Percentiles rank a stretch among this genome's conserved stretches.
phyloP scores from a whole-genome alignment of 2,888 invertebrate species.

The Spialia ferax region DNA sequence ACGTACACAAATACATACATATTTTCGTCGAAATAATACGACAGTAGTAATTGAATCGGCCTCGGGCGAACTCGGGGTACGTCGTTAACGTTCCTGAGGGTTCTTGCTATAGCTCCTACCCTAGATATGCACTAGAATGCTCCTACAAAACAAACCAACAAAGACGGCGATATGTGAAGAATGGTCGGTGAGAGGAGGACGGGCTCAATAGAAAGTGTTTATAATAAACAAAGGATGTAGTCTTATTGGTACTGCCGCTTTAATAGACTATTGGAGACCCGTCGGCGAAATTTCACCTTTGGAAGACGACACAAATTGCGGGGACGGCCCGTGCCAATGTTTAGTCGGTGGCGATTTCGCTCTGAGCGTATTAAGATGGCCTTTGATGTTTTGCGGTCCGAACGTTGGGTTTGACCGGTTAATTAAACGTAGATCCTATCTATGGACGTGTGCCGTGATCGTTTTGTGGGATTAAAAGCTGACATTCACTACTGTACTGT shows the following conservation, averaged over 20 bases:
- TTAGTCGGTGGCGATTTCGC: constrained; percentile 74
- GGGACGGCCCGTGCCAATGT: constrained; percentile 69
- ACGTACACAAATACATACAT: constrained; percentile 80
- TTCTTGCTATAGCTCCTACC: constrained; percentile 67
- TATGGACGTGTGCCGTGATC: constrained; percentile 65
- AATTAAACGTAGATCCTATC: constrained; percentile 76
- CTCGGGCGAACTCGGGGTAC: constrained; percentile 80
- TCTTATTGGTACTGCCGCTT: constrained; percentile 80
- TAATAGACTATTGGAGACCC: constrained; percentile 78
- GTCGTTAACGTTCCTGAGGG: constrained; percentile 84
- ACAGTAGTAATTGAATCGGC: constrained; percentile 86
- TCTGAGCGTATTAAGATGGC: constrained; percentile 81
- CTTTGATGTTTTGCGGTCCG: constrained; percentile 81
- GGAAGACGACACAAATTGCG: constrained; percentile 70
- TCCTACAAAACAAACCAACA: constrained; percentile 71
- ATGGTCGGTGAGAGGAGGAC: constrained; percentile 54
- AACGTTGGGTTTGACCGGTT: constrained; percentile 73
- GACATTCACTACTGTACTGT: constrained; percentile 57
- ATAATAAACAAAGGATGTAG: constrained; percentile 85
- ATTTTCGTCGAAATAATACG: constrained; percentile 85
- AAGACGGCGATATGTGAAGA: constrained; percentile 54
- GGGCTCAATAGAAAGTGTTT: constrained; percentile 76
- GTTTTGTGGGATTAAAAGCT: constrained; percentile 59
- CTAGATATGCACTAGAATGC: constrained; percentile 81
- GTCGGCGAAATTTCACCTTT: constrained; percentile 69